Conservation (phyloP, 2,888 invertebrate species). For the Philereme vetulata region DNA sequence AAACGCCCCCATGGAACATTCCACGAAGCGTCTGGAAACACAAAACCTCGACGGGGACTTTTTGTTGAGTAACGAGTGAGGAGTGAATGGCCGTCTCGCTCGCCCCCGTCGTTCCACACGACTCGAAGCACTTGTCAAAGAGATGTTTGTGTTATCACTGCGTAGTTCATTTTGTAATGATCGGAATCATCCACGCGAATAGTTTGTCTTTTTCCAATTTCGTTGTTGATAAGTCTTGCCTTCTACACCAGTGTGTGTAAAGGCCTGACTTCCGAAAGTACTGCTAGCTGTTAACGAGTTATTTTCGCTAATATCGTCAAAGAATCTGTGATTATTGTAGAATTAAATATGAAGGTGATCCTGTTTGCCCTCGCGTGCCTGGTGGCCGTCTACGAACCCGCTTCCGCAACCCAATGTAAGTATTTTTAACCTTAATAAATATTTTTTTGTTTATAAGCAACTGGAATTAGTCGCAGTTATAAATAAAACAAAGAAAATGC, state of each 20-base stretch:
- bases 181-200: conserved; percentile 59
- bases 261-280: conserved; percentile 84
- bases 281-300: conserved; percentile 47
- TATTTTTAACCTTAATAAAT: conserved; percentile 54
- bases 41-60: conserved; percentile 68
- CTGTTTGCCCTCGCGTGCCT: conserved; percentile 76
- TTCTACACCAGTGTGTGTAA: conserved; percentile 97
- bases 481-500: too few species aligned
- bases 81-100: conserved; percentile 58
- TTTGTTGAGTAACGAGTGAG: conserved; percentile 44
- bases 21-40: conserved; percentile 67
- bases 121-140: conserved; percentile 63
- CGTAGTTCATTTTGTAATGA: conserved; percentile 72
- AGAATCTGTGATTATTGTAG: conserved; percentile 78
- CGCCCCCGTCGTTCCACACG: conserved; percentile 58
- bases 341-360: conserved; percentile 82
- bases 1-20: conserved; percentile 42
- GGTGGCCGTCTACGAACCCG: conserved; percentile 76
- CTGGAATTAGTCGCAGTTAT: too few species aligned
- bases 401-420: conserved; percentile 87
- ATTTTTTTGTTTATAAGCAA: conserved; percentile 29
- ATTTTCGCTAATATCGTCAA: conserved; percentile 62
- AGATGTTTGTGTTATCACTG: conserved; percentile 74
- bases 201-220: conserved; percentile 60
- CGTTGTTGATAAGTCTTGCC: conserved; percentile 83